A percentile compares a stretch with the other conserved stretches of the same genome.
phyloP scores from a whole-genome alignment of 2,113 vertebrate genomes.

The Lonchura striata region DNA sequence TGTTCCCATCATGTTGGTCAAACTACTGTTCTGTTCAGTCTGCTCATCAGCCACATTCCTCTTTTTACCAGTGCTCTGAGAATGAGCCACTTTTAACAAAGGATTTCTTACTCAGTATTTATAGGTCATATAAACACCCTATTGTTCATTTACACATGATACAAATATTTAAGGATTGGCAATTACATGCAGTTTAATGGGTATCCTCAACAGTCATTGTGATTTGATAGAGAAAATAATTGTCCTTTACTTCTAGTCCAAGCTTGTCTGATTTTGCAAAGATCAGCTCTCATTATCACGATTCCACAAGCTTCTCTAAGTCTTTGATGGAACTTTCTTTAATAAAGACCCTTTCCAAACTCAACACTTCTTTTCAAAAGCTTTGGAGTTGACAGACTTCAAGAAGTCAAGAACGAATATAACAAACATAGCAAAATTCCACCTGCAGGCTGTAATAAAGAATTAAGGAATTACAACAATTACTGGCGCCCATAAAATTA shows the following conservation, averaged over 20 bases:
- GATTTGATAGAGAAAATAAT: conserved; percentile 27
- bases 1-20: neutral
- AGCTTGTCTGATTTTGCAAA: neutral
- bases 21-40: neutral
- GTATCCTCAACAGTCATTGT: neutral
- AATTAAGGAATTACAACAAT: neutral
- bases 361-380: neutral
- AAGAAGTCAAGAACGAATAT: neutral
- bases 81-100: neutral
- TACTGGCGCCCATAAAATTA: neutral
- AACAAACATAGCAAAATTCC: neutral
- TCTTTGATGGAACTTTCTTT: neutral
- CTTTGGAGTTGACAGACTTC: neutral
- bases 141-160: neutral
- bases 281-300: neutral
- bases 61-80: neutral
- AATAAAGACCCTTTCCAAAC: neutral
- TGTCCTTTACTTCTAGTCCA: neutral
- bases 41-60: neutral
- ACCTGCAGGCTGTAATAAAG: neutral
- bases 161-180: conserved; percentile 11
- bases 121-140: neutral
- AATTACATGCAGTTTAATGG: neutral
- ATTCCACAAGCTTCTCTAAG: neutral
- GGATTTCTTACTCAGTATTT: neutral